A percentile compares a stretch with the other conserved stretches of the same genome.
Conservation (phyloP, 2,797 vertebrate genomes). For the Neosilurus mollespiculum region DNA sequence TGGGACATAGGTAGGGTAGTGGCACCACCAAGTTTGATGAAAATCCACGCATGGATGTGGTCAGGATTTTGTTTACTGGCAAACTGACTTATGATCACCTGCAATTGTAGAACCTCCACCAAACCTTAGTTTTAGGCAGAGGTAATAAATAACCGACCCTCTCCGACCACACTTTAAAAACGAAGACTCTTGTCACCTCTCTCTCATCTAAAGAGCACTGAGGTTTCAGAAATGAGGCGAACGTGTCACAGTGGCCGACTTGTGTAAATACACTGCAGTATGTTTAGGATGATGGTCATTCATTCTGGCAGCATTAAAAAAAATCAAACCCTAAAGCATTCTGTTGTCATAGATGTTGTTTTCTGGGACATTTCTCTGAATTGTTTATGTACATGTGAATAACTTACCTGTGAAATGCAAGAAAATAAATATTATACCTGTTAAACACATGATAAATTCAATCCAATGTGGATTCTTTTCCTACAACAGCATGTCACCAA, state of each 20-base stretch:
- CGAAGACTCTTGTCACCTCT: not conserved
- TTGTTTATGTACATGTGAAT: slow-evolving; percentile 74
- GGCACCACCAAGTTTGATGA: too few relatives aligned
- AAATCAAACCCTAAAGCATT: not conserved
- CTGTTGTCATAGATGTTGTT: not conserved
- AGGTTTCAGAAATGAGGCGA: not conserved
- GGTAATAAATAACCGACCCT: not conserved
- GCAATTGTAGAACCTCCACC: too few relatives aligned
- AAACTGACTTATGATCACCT: too few relatives aligned
- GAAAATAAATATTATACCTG: slow-evolving; percentile 72
- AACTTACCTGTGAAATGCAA: slow-evolving; percentile 79
- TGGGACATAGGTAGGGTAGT: too few relatives aligned
- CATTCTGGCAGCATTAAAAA: not conserved
- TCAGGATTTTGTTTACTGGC: too few relatives aligned
- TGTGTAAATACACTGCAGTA: not conserved
- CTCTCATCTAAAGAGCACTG: not conserved
- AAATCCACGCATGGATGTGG: too few relatives aligned
- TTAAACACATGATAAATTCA: not conserved
- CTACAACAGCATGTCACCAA: too few relatives aligned
- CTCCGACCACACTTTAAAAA: not conserved
- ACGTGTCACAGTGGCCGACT: not conserved
- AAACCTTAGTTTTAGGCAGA: too few relatives aligned
- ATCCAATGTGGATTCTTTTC: too few relatives aligned
- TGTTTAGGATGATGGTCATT: not conserved
- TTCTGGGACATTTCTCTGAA: slow-evolving; percentile 63